Evolutionary conservation across 2,113 vertebrate species (phyloP).

Genomic region (Anhinga anhinga): DNA sequence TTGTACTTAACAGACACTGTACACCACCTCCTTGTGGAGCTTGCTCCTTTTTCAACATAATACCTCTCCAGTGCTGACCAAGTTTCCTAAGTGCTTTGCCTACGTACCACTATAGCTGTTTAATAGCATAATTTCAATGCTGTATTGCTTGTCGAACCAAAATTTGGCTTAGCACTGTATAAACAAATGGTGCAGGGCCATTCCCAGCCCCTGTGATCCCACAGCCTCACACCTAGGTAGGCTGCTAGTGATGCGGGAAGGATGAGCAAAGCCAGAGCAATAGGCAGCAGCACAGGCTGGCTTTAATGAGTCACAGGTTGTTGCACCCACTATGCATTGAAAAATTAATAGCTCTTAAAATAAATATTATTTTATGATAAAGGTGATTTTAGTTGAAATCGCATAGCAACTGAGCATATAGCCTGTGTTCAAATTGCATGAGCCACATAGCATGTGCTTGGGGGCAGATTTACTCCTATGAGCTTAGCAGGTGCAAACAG

Average conservation of each 20-base stretch:
- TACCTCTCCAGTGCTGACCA: not conserved
- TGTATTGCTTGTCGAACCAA: not conserved
- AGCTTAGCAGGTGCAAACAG: not conserved
- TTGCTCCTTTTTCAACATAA: not conserved
- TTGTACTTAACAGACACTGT: not conserved
- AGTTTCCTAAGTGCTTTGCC: not conserved
- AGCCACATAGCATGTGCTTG: not conserved
- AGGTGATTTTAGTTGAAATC: not conserved
- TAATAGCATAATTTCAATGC: not conserved
- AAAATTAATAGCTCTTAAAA: not conserved
- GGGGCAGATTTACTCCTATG: not conserved
- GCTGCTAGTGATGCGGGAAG: not conserved
- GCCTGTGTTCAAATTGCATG: not conserved
- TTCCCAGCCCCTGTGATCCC: not conserved
- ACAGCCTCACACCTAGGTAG: not conserved
- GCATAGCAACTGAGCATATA: not conserved
- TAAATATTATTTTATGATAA: not conserved
- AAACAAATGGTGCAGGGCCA: not conserved
- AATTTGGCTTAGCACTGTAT: not conserved
- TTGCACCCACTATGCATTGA: not conserved
- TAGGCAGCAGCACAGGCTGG: not conserved
- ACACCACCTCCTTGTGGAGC: not conserved
- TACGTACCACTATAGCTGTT: not conserved
- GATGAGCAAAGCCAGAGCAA: not conserved
- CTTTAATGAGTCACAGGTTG: not conserved